These are phyloP conservation scores for Thunnus albacares DNA, from an alignment of 2,797 vertebrate genomes.

Conservation along the genomic window DNA sequence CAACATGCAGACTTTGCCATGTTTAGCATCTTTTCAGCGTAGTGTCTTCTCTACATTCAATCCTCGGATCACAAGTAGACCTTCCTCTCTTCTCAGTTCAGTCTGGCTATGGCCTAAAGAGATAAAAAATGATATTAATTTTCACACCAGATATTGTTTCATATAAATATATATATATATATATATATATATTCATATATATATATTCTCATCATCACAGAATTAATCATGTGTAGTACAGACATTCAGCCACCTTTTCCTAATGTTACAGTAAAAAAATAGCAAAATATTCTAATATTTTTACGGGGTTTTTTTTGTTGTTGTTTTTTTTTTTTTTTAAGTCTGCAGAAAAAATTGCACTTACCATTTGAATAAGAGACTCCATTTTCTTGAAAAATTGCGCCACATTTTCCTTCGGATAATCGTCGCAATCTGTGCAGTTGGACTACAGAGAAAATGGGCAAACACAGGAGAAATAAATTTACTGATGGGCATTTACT, in stretches of 20 bases:
- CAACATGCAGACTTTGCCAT: constrained; percentile 24
- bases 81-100: constrained; percentile 10
- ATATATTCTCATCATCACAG: background rate
- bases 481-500: background rate
- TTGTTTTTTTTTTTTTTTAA: background rate
- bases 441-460: constrained; percentile 57
- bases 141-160: background rate
- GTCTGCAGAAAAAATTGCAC: background rate
- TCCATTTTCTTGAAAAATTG: constrained; percentile 74
- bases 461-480: background rate
- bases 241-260: background rate
- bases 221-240: background rate
- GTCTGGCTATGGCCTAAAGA: constrained; percentile 60
- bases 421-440: constrained; percentile 65
- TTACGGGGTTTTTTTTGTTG: no score
- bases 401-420: constrained; percentile 36
- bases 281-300: background rate
- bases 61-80: constrained; percentile 13
- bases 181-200: background rate
- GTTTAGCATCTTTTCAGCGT: constrained; percentile 57
- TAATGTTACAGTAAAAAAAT: background rate
- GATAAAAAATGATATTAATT: background rate
- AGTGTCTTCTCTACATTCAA: constrained; percentile 80
- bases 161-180: no score
- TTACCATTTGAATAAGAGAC: constrained; percentile 78